Base-by-base conservation (phyloP, 2,797 vertebrate species). In the Ambastaia sidthimunki region DNA sequence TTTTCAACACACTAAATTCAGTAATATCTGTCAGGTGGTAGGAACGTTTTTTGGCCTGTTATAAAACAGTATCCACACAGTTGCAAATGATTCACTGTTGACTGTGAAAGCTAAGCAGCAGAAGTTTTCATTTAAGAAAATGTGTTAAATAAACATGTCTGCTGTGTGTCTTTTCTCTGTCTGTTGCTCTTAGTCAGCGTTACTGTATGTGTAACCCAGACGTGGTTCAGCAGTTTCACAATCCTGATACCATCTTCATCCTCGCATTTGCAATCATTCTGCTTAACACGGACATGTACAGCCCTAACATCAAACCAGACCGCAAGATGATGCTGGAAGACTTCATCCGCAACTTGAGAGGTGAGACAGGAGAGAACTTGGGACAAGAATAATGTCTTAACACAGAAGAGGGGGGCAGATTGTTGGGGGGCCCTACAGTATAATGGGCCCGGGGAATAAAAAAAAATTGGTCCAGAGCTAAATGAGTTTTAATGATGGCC, bases 161-260 rank as follows among this genome's bases (percentile, higher is more conserved):
- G n/a, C 66, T 57, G 18, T 70, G 18, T 62, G 2, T 76, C n/a
- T 55, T 19, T 59, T 47, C 6, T 28, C 21, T 9, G 25, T 34
- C 18, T 63, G 21, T 18, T 68, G 3, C 23, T 67, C 34, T 21
- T 92, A 99, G 98, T 92, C 98, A 99, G 90, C 95, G 98, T 70
- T 99, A 98, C 91, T 99, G 98, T 92, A 98, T 98, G 97, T 99
- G 98, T 81, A 99, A 99, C 88, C 97, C 98, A 0, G 97, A 99
- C 9, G 94, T 99, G 84, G 98, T 99, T 84, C 98, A 98, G 91
- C 98, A 99, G 90, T 99, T 99, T 86, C 98, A 99, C 93, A 99
- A 99, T 88, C 98, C 98, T 0, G 98, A 99, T 91, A 99, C 98
- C 88, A 99, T 99, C 93, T 99, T 99, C 93, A 99, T 99, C 92